Evolutionary conservation across 2,888 invertebrate genomes (phyloP), one percentile per base, ranked within the genome.

Genomic region (Myathropa florea): DNA sequence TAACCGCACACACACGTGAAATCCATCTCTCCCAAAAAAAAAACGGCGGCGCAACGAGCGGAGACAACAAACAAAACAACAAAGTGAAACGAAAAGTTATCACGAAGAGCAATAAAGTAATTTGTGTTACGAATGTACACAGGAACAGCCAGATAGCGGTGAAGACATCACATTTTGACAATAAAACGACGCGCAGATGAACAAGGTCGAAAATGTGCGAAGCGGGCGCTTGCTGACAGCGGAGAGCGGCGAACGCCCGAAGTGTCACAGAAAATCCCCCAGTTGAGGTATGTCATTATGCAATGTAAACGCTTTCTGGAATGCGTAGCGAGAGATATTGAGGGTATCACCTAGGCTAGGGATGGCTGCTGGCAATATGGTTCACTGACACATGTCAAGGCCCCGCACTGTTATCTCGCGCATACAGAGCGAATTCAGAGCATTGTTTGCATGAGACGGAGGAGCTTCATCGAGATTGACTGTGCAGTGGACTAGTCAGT

Each of bases 351-450:
- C 28, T 26, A 60, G 10, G 0, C 3, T n/a, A n/a, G 28, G 23
- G 28, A 23, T n/a, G n/a, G 26, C 10, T 18, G 12, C 10, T 18
- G 12, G 61, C 33, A 18, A 63, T 21, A 10, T 33, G 23, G 68
- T 68, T 68, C 68, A 57, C 55, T 55, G 68, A 68, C 68, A 68
- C 33, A 68, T 55, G 57, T 57, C 68, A 57, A 68, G 57, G 68
- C 57, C 23, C 33, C 23, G 12, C 14, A 30, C 14, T 28, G 57
- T 23, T 70, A 30, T 67, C 30, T 33, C 23, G 12, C 14, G 26
- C 10, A 30, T 3, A 33, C 33, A 2, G 12, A 33, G 33, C 10
- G 3, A 33, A 33, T 33, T 33, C 33, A 33, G 12, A 33, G 28
- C n/a, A 21, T 30, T 67, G 67, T 67, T 55, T 67, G 55, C 33